Evolutionary conservation across 2,888 invertebrate species (phyloP).

Genomic region (Chymomyza caudatula): DNA sequence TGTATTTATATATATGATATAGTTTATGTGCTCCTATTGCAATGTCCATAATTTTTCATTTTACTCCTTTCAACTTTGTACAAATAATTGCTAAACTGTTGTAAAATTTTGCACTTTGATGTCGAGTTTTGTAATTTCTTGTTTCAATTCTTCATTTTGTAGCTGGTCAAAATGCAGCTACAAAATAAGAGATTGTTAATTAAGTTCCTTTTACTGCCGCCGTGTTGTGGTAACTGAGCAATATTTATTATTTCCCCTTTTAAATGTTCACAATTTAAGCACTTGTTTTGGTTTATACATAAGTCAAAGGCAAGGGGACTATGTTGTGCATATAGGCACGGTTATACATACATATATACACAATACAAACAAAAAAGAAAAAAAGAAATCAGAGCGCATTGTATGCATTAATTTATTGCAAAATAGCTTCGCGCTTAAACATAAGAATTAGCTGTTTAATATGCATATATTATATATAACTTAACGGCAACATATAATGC

Average conservation of each 20-base stretch:
- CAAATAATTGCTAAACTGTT: background rate
- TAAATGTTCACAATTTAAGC: constrained; percentile 21
- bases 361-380: constrained; percentile 4
- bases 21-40: background rate
- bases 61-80: constrained; percentile 1
- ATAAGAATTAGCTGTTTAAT: constrained; percentile 57
- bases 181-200: constrained; percentile 38
- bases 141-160: background rate
- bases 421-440: constrained; percentile 54
- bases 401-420: constrained; percentile 64
- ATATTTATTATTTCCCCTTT: constrained; percentile 42
- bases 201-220: constrained; percentile 60
- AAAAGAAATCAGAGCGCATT: constrained; percentile 53
- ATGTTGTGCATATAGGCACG: background rate
- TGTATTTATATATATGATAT: background rate
- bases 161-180: constrained; percentile 14
- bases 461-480: constrained; percentile 50
- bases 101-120: background rate
- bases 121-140: background rate
- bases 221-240: constrained; percentile 45
- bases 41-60: background rate
- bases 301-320: background rate
- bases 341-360: constrained; percentile 33
- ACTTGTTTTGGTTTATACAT: background rate
- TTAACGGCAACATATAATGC: constrained; percentile 50